phyloP scores from a whole-genome alignment of 2,888 invertebrate genomes.

The Drosophila helvetica region DNA sequence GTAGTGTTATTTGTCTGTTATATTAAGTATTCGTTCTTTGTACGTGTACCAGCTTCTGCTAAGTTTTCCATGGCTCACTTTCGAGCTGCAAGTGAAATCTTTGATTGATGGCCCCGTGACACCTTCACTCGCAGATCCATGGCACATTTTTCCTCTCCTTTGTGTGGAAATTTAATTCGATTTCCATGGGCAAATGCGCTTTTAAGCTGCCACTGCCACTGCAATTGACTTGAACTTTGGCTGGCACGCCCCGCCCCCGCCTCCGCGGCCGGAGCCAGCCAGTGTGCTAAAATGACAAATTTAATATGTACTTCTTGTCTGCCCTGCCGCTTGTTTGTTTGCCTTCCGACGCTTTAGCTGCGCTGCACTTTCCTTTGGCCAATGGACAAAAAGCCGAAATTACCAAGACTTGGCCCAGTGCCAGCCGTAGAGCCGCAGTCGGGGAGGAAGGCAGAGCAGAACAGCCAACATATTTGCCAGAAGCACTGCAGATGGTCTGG shows the following conservation, averaged over 20 bases:
- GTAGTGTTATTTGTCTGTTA: too few relatives aligned
- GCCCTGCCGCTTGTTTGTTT: constrained; percentile 62
- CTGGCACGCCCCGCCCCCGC: constrained; percentile 16
- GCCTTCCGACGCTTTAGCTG: constrained; percentile 53
- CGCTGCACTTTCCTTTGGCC: constrained; percentile 50
- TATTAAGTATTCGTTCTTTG: too few relatives aligned
- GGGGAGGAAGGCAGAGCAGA: constrained; percentile 28
- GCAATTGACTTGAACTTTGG: constrained; percentile 35
- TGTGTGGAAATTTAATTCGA: constrained; percentile 43
- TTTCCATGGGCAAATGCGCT: constrained; percentile 56
- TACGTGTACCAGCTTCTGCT: too few relatives aligned
- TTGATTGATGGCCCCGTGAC: not conserved
- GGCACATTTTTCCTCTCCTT: not conserved
- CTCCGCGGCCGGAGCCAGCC: constrained; percentile 25
- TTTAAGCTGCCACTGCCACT: constrained; percentile 50
- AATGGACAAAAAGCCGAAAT: constrained; percentile 39
- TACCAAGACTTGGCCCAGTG: constrained; percentile 61
- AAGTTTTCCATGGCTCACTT: not conserved
- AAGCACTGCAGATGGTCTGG: constrained; percentile 47
- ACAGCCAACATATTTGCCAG: constrained; percentile 47
- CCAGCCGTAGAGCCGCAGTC: constrained; percentile 54
- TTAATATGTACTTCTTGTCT: constrained; percentile 68
- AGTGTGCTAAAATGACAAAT: constrained; percentile 71
- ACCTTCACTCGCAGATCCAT: not conserved
- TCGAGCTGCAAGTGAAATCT: not conserved